These are phyloP conservation scores for Parus major DNA, from an alignment of 2,113 vertebrate species.

Conservation along the genomic window DNA sequence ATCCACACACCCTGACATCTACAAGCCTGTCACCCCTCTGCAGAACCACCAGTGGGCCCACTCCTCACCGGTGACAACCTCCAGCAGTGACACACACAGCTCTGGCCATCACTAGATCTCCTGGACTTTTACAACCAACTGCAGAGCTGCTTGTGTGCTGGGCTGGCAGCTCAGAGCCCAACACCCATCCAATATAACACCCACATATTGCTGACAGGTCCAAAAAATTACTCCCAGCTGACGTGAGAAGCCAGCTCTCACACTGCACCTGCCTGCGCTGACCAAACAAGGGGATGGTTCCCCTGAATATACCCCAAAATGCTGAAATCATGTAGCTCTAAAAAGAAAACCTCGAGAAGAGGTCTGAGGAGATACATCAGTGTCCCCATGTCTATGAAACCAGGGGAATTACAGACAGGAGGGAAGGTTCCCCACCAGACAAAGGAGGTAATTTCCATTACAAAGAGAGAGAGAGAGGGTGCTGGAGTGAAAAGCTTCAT, in stretches of 20 bases:
- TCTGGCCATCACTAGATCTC: neutral
- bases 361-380: constrained; percentile 23
- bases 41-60: neutral
- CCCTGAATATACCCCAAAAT: neutral
- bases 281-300: fast-evolving
- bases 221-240: neutral
- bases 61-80: neutral
- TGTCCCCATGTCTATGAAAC: constrained; percentile 23
- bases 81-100: neutral
- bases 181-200: neutral
- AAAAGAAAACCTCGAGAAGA: constrained; percentile 15
- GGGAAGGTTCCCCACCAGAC: constrained; percentile 67
- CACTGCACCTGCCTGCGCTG: neutral
- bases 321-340: neutral
- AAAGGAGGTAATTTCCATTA: constrained; percentile 83
- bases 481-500: constrained; percentile 89
- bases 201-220: neutral
- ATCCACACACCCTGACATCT: neutral
- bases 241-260: neutral
- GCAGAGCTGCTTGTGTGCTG: neutral
- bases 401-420: constrained; percentile 8
- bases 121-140: neutral
- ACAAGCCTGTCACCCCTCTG: neutral
- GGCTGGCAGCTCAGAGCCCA: neutral
- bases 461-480: constrained; percentile 82